Conservation (phyloP, 2,113 vertebrate species). For the Periophthalmodon schlosseri region DNA sequence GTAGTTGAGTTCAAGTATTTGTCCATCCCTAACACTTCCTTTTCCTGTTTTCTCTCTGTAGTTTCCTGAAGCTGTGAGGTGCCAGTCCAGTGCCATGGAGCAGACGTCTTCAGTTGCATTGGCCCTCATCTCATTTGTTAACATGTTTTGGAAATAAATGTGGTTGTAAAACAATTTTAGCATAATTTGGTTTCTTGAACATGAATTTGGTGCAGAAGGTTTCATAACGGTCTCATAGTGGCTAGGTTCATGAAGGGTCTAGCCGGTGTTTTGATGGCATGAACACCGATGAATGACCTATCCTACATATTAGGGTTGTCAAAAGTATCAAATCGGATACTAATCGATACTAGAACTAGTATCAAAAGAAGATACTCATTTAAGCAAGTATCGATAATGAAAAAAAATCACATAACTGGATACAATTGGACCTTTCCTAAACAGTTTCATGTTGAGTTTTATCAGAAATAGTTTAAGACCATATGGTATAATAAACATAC, state of each 20-base stretch:
- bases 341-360: too few relatives aligned
- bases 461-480: too few relatives aligned
- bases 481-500: too few relatives aligned
- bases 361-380: too few relatives aligned
- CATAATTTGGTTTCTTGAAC: neutral
- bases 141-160: slow-evolving; percentile 69
- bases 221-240: neutral
- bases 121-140: slow-evolving; percentile 23
- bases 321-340: too few relatives aligned
- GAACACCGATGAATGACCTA: neutral
- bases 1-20: neutral
- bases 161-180: slow-evolving; percentile 10
- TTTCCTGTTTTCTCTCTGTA: neutral
- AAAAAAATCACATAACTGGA: too few relatives aligned
- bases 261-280: neutral
- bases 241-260: neutral
- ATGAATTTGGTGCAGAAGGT: neutral
- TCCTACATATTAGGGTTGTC: too few relatives aligned
- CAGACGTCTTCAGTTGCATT: slow-evolving; percentile 14
- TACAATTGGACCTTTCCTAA: too few relatives aligned
- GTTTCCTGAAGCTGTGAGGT: slow-evolving; percentile 38
- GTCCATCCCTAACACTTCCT: neutral
- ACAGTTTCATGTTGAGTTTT: too few relatives aligned
- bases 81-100: slow-evolving; percentile 23
- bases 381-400: too few relatives aligned